Base-by-base conservation (phyloP, 2,113 vertebrate genomes). In the Misgurnus anguillicaudatus region DNA sequence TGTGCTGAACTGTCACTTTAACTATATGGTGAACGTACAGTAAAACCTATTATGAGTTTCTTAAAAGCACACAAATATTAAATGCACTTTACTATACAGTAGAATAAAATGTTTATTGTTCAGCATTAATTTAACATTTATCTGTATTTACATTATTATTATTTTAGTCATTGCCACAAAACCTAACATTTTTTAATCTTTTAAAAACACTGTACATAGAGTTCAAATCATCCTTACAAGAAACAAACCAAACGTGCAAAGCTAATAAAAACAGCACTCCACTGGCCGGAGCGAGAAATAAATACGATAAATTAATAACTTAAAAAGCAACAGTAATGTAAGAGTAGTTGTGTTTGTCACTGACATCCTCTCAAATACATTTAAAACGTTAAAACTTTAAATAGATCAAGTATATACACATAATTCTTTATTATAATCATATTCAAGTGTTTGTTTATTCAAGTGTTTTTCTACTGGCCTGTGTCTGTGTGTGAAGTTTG, bases 151-250 rank as follows among this genome's bases (percentile, higher is more conserved):
- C 63, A 67, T 31, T 1, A 31, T 31, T 31, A 31, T 31, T 7
- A n/a, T 41, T 2, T 55, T 17, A 55, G 17, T 55, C 53, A 55
- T 5, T 14, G 17, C 53, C 17, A 9, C 42, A 55, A 55, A 55
- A 55, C 53, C n/a, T 16, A 55, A 53, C 4, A 53, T 17, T 14
- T 53, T 5, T n/a, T n/a, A n/a, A 2, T 8, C 53, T 55, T 55
- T 17, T 19, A 67, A 47, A 67, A 67, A 67, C 47, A 67, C 64
- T 67, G 64, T 67, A 67, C 64, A 66, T 7, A 39, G 16, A 42
- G 10, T 14, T 17, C 19, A 10, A 21, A 14, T 21, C 11, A 67
- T 45, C 16, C 41, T 9, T 9, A 42, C 16, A 55, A 51, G 11
- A 62, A 36, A 64, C 14, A 17, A 39, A 39, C 31, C 17, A 16